phyloP scores from a whole-genome alignment of 2,113 vertebrate genomes.

The Rhinoderma darwinii region DNA sequence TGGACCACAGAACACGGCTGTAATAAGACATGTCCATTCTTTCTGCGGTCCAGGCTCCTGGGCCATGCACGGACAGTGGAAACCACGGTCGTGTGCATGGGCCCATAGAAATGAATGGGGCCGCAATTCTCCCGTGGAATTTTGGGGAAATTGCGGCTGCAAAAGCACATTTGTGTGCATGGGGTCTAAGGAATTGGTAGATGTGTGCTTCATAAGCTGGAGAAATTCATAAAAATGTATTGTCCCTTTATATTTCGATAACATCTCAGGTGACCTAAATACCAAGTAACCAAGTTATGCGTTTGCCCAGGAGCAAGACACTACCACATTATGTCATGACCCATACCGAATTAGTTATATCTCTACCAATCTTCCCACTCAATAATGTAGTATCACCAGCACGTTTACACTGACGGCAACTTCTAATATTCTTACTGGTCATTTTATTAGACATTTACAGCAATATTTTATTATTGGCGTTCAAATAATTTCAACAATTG shows the following conservation, averaged over 20 bases:
- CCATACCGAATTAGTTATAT: not conserved
- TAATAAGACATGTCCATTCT: too few relatives aligned
- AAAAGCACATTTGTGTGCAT: too few relatives aligned
- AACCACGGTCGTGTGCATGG: too few relatives aligned
- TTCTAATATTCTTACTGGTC: not conserved
- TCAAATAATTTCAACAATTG: not conserved
- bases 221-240: slow-evolving; percentile 1
- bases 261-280: slow-evolving; percentile 38
- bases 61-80: too few relatives aligned
- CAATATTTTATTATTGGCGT: not conserved
- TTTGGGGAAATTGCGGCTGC: too few relatives aligned
- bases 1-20: too few relatives aligned
- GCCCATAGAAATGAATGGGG: too few relatives aligned
- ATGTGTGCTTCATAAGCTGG: not conserved
- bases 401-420: not conserved
- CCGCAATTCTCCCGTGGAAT: too few relatives aligned
- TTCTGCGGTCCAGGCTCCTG: too few relatives aligned
- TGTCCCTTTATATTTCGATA: slow-evolving; percentile 8
- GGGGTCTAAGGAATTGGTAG: too few relatives aligned
- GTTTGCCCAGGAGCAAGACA: not conserved
- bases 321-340: slow-evolving; percentile 14
- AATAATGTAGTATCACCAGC: not conserved
- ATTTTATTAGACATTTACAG: not conserved
- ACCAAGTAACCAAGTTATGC: slow-evolving; percentile 15
- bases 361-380: not conserved